Evolutionary conservation across 2,888 invertebrate genomes (phyloP).

Genomic region (Lepidocyrtoides sp.): DNA sequence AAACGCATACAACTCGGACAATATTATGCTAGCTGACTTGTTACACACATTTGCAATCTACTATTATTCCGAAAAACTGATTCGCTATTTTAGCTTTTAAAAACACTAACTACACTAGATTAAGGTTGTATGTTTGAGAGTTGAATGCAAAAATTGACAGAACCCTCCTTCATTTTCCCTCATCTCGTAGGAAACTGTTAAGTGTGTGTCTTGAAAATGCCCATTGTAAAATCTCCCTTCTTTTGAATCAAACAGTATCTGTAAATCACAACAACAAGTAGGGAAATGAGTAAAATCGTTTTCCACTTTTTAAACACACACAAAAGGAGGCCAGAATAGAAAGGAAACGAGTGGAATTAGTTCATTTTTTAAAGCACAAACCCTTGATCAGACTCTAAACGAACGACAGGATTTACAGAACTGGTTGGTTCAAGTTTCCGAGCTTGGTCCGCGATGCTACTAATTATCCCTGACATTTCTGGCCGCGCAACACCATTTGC

Average conservation of each 20-base stretch:
- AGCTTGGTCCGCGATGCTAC: conserved; percentile 84
- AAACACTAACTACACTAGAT: background rate
- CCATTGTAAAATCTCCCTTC: conserved; percentile 84
- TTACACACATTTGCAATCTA: background rate
- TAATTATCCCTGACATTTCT: conserved; percentile 83
- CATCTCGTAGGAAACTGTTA: background rate
- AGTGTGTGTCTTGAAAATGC: conserved; percentile 83
- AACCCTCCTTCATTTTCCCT: background rate
- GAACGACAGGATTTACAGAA: conserved; percentile 82
- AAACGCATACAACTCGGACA: background rate
- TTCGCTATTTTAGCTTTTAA: background rate
- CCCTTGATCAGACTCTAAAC: conserved; percentile 85
- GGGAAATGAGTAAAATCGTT: background rate
- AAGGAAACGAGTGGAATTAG: conserved; percentile 26
- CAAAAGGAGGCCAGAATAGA: too few relatives aligned
- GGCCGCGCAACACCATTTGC: conserved; percentile 82
- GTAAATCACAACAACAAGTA: conserved; percentile 74
- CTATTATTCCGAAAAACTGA: background rate
- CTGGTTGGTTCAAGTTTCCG: conserved; percentile 84
- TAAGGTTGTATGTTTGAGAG: background rate
- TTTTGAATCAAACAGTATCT: conserved; percentile 85
- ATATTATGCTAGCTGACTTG: background rate
- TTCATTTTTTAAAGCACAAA: too few relatives aligned
- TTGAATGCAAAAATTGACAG: too few relatives aligned
- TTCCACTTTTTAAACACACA: too few relatives aligned